Evolutionary conservation across 2,888 invertebrate species (phyloP), one percentile per base, ranked within the genome.

Genomic region (Drosophila borealis): DNA sequence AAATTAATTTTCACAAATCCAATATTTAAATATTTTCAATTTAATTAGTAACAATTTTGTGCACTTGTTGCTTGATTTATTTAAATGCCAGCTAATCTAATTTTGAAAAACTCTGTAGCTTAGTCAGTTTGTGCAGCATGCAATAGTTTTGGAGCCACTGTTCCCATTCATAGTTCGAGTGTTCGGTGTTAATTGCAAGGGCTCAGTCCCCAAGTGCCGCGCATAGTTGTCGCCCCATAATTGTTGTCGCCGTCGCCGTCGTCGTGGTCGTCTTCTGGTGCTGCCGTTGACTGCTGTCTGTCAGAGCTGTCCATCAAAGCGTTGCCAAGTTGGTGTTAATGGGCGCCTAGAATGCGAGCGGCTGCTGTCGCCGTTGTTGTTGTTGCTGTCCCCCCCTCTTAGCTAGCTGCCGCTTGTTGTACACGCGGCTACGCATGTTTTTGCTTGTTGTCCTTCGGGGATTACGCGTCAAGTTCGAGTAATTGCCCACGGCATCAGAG

Each of bases 161-260:
- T 68, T 36, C 65, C 81, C 82, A 88, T 87, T 84, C 82, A 84
- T 87, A 79, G 83, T 74, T 81, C 57, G 63, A 55, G 67, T 37
- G 57, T 68, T 21, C 37, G 76, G 83, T 81, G 81, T 74, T 82
- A 82, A 82, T 82, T 82, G 85, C 84, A 50, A 72, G 71, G 71
- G 68, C 63, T 57, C 17, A 53, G 77, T 70, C 61, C 78, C 75
- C 81, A 78, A 87, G 88, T 81, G 85, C 86, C 82, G 72, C 84
- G 77, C 85, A 84, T 88, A 85, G 85, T 84, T 84, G 88, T 88
- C 88, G 88, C 85, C 77, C 88, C 82, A 85, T 84, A 84, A 84
- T 84, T 85, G 83, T 84, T 78, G 83, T 88, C 59, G 82, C 46
- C 75, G 57, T 66, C 57, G 70, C 54, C 51, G 59, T 19, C 42